Percentiles rank a stretch among this genome's conserved stretches.
Evolutionary conservation across 2,797 vertebrate species (phyloP).

Genomic region (Myripristis jacobus): DNA sequence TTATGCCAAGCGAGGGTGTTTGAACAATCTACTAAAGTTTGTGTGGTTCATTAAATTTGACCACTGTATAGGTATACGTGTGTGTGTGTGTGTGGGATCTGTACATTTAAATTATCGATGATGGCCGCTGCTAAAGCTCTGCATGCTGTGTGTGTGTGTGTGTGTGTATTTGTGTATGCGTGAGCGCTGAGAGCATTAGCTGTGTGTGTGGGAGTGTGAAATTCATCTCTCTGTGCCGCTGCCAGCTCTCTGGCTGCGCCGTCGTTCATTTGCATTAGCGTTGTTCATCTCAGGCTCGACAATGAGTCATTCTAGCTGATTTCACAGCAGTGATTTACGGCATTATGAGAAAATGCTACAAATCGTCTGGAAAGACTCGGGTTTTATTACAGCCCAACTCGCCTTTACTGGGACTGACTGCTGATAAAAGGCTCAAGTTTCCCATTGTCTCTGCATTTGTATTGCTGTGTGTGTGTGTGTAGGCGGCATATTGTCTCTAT

Average conservation of each 20-base stretch:
- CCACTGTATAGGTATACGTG: neutral
- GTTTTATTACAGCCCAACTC: conserved; percentile 35
- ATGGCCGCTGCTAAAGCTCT: conserved; percentile 22
- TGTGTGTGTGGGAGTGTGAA: conserved; percentile 67
- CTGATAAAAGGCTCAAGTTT: neutral
- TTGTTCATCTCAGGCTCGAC: conserved; percentile 61
- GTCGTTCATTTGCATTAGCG: conserved; percentile 62
- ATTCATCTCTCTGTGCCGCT: conserved; percentile 60
- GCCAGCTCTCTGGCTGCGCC: conserved; percentile 56
- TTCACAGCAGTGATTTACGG: conserved; percentile 66
- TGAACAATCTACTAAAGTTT: no score
- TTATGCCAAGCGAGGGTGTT: no score
- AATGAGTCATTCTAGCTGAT: conserved; percentile 71
- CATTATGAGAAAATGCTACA: conserved; percentile 45
- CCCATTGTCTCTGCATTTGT: neutral
- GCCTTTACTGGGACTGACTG: neutral
- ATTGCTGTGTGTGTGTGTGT: neutral
- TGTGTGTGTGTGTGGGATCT: conserved; percentile 38
- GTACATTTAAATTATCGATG: conserved; percentile 29
- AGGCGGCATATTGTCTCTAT: no score
- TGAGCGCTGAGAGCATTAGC: conserved; percentile 34
- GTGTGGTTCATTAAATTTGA: no score
- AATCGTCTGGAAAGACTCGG: conserved; percentile 48
- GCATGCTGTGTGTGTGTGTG: conserved; percentile 31
- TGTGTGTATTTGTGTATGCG: conserved; percentile 39